A percentile compares a stretch with the other conserved stretches of the same genome.
Evolutionary conservation across 2,888 invertebrate species (phyloP).

Genomic region (Ceramica pisi): DNA sequence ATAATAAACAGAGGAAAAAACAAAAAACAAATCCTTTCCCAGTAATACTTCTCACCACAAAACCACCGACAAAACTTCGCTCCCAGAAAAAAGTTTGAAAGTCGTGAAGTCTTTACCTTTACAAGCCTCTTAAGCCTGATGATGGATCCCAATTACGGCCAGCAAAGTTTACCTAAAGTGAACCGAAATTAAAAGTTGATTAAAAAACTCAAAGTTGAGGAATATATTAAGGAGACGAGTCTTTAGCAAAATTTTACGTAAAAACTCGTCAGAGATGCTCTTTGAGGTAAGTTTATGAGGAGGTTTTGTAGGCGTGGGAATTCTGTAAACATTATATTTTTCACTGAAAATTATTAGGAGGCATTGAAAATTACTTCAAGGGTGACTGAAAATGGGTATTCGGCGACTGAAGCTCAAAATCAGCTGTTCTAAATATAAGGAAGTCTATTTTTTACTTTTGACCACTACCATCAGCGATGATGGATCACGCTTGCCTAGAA

Average conservation of each 20-base stretch:
- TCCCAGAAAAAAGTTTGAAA: slow-evolving; percentile 26
- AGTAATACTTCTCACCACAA: neutral
- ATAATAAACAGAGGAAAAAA: neutral
- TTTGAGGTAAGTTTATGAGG: slow-evolving; percentile 29
- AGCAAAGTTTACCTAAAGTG: slow-evolving; percentile 46
- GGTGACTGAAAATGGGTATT: neutral
- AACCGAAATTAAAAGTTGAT: slow-evolving; percentile 59
- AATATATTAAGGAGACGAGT: slow-evolving; percentile 40
- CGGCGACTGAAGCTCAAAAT: neutral
- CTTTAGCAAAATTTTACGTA: slow-evolving; percentile 22
- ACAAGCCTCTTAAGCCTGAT: slow-evolving; percentile 40
- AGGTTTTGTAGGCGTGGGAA: neutral
- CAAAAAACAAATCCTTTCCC: neutral
- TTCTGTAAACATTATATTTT: neutral
- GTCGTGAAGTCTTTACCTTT: slow-evolving; percentile 40
- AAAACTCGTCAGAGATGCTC: slow-evolving; percentile 28
- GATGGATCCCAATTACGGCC: slow-evolving; percentile 49
- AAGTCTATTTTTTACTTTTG: no score
- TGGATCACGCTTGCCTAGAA: no score
- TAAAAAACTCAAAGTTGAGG: slow-evolving; percentile 55
- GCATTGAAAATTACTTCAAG: neutral
- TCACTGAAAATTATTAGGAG: neutral
- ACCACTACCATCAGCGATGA: no score
- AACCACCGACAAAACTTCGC: neutral
- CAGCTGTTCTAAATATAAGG: neutral